Percentiles rank a stretch among this genome's conserved stretches.
These are phyloP conservation scores for Lasius platythorax DNA, from an alignment of 2,888 invertebrate genomes.

Conservation along the genomic window DNA sequence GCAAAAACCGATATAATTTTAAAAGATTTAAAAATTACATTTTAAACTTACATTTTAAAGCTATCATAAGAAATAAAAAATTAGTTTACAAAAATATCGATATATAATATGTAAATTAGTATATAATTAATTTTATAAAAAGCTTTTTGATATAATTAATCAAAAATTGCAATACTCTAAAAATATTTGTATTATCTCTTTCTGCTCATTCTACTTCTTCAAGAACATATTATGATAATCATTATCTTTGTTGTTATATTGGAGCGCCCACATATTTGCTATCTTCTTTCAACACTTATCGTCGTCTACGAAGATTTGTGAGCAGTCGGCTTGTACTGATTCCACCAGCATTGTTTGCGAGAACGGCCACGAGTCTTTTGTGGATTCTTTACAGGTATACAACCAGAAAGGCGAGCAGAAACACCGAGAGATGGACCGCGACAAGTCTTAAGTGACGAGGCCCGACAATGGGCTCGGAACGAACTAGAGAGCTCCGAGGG, in stretches of 20 bases:
- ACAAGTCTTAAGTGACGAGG: constrained; percentile 50
- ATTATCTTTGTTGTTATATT: constrained; percentile 8
- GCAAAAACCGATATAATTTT: background rate
- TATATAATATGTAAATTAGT: background rate
- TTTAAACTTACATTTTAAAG: background rate
- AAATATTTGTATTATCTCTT: background rate
- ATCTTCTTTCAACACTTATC: constrained; percentile 17
- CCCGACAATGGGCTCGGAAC: constrained; percentile 51
- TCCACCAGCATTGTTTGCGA: constrained; percentile 62
- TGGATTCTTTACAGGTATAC: constrained; percentile 51
- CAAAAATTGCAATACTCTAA: background rate
- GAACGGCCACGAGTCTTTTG: constrained; percentile 38
- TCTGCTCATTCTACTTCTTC: background rate
- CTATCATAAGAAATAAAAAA: background rate
- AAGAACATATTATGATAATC: constrained; percentile 17
- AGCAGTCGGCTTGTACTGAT: constrained; percentile 63
- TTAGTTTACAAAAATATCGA: background rate
- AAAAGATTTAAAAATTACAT: constrained; percentile 3
- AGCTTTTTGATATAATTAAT: background rate
- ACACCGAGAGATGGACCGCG: constrained; percentile 44
- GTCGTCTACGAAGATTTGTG: constrained; percentile 58
- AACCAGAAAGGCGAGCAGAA: constrained; percentile 21
- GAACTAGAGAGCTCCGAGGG: constrained; percentile 34
- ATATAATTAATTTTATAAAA: background rate
- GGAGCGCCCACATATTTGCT: constrained; percentile 15